These are phyloP conservation scores for Selene dorsalis DNA, from an alignment of 2,797 vertebrate species.

Conservation along the genomic window DNA sequence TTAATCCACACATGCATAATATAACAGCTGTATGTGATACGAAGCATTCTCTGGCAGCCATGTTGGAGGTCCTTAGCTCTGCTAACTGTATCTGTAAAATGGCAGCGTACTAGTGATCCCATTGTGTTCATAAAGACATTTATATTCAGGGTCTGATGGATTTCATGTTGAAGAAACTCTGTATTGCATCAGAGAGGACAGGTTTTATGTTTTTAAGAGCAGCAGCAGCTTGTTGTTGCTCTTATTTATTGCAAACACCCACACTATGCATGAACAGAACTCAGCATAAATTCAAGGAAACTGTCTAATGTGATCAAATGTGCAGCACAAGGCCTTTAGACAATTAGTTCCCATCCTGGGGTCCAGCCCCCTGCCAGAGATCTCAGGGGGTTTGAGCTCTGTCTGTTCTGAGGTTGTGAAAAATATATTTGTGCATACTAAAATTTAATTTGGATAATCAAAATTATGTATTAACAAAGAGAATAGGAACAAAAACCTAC, in stretches of 20 bases:
- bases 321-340: neutral
- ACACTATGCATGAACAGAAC: neutral
- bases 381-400: too few relatives aligned
- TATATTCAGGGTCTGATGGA: neutral
- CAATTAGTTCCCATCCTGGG: too few relatives aligned
- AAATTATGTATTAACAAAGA: too few relatives aligned
- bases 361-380: too few relatives aligned
- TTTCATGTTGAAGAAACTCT: neutral
- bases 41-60: constrained; percentile 4
- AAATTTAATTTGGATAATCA: too few relatives aligned
- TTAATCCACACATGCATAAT: neutral
- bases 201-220: neutral
- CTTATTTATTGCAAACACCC: neutral
- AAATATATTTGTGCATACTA: too few relatives aligned
- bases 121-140: neutral
- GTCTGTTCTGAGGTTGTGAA: too few relatives aligned
- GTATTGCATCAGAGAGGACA: neutral
- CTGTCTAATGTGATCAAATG: too few relatives aligned
- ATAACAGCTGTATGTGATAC: neutral
- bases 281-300: neutral
- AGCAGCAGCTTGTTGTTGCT: neutral
- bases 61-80: neutral
- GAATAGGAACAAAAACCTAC: too few relatives aligned
- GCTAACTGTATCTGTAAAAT: neutral
- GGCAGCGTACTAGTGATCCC: neutral